These are phyloP conservation scores for Xiphophorus hellerii DNA, from an alignment of 2,113 vertebrate species.

Conservation along the genomic window DNA sequence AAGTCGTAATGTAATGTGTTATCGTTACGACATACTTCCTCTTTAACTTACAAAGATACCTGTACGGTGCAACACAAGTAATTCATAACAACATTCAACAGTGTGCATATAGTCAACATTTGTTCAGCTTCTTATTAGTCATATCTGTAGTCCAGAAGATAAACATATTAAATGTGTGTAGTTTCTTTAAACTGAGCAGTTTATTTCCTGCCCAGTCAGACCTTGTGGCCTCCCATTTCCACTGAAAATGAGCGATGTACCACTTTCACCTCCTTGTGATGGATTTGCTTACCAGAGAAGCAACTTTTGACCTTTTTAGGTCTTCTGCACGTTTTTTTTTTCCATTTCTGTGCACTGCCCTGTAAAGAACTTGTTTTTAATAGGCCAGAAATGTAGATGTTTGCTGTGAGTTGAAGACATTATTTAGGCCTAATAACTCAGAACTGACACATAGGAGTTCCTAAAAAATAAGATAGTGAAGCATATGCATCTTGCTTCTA, in stretches of 20 bases:
- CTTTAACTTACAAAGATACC: background rate
- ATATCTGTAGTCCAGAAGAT: background rate
- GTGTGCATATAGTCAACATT: background rate
- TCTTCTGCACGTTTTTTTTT: background rate
- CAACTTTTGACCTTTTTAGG: background rate
- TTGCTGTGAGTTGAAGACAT: slow-evolving; percentile 17
- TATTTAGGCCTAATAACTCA: background rate
- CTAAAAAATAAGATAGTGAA: too few species aligned
- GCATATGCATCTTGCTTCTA: too few species aligned
- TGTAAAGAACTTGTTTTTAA: background rate
- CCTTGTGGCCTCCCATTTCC: background rate
- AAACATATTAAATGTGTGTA: too few species aligned
- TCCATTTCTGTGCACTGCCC: background rate
- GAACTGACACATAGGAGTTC: background rate
- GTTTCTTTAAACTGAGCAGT: too few species aligned
- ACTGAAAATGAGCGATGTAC: slow-evolving; percentile 1
- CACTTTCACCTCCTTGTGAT: background rate
- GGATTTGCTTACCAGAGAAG: background rate
- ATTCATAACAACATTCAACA: background rate
- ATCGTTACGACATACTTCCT: background rate
- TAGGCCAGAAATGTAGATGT: background rate
- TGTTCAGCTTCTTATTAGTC: background rate
- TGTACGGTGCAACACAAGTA: too few species aligned
- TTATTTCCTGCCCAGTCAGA: too few species aligned
- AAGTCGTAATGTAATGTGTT: background rate